Evolutionary conservation across 1,140 invertebrate species (phyloP), one percentile per base, ranked within the genome.

Genomic region (Drosophila sp.): DNA sequence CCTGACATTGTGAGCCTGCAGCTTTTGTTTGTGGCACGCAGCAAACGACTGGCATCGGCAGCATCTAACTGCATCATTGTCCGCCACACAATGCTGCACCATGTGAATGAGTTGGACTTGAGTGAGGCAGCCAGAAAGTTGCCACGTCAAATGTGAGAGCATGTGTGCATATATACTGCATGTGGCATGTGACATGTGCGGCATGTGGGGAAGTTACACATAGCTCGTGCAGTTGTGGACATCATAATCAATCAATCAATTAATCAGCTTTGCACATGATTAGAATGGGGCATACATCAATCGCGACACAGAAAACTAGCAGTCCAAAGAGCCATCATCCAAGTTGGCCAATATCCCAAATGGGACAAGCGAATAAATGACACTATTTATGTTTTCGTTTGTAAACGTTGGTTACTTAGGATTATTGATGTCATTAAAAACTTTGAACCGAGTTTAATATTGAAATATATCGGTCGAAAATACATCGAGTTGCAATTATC

Each of bases 11-110:
- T 80, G 67, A 48, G 75, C 62, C 50, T 76, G 74, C 50, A 61
- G 66, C 81, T 73, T 87, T 86, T 87, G 82, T 86, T 70, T 87
- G 63, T 71, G 82, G 82, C 81, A 86, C 78, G 82, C 82, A 72
- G 78, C 74, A 77, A 73, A 21, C 36, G 54, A 43, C 25, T 40
- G 34, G 25, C 56, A 53, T 25, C 64, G 50, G 43, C 78, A 63
- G 57, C 53, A 53, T 62, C 75, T 53, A 53, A 53, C 45, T 59
- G 63, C 54, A n/a, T 46, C 63, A 77, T 84, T 84, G 81, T 84
- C 70, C 65, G 67, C 61, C n/a, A 66, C 46, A 84, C 81, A 86
- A 84, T 78, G 72, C 72, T 45, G 34, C 50, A 61, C 40, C 61
- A 64, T 64, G 50, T 41, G 50, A 18, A 54, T 54, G 50, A 32